A percentile compares a stretch with the other conserved stretches of the same genome.
Conservation (phyloP, 2,113 vertebrate genomes). For the Verasper variegatus region DNA sequence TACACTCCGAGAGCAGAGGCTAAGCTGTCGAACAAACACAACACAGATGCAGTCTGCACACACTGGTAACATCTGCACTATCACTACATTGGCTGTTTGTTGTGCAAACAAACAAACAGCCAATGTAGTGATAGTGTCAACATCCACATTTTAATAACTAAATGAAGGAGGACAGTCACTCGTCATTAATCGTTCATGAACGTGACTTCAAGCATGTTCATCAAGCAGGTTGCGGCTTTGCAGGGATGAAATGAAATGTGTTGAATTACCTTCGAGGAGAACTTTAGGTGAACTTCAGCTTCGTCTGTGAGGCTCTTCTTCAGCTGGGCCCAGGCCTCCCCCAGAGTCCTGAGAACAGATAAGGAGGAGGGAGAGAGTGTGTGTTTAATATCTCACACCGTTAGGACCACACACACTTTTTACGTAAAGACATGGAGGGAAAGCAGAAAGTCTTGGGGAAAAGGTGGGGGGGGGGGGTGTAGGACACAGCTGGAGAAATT, state of each 20-base stretch:
- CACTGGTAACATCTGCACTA: not conserved
- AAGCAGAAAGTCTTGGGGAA: constrained; percentile 5
- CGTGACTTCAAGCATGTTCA: no score
- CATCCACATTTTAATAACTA: not conserved
- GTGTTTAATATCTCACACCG: constrained; percentile 38
- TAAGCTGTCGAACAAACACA: no score
- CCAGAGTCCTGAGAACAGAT: constrained; percentile 87
- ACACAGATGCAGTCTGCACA: no score
- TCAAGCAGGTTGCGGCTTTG: no score
- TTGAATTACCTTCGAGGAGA: constrained; percentile 93
- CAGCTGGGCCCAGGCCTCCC: constrained; percentile 94
- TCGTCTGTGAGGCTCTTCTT: constrained; percentile 97
- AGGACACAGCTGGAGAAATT: not conserved
- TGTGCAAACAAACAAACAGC: not conserved
- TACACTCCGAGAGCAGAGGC: not conserved
- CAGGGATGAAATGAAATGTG: not conserved
- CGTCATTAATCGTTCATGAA: not conserved
- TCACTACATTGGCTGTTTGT: no score
- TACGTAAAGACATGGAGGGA: constrained; percentile 14
- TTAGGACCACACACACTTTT: constrained; percentile 59
- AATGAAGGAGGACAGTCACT: not conserved
- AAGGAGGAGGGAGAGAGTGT: constrained; percentile 4
- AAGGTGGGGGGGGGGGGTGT: not conserved
- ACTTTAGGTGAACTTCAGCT: constrained; percentile 97
- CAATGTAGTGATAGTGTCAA: no score